Conservation (phyloP, 1,140 invertebrate genomes). For the Pogonognathellus flavescens region DNA sequence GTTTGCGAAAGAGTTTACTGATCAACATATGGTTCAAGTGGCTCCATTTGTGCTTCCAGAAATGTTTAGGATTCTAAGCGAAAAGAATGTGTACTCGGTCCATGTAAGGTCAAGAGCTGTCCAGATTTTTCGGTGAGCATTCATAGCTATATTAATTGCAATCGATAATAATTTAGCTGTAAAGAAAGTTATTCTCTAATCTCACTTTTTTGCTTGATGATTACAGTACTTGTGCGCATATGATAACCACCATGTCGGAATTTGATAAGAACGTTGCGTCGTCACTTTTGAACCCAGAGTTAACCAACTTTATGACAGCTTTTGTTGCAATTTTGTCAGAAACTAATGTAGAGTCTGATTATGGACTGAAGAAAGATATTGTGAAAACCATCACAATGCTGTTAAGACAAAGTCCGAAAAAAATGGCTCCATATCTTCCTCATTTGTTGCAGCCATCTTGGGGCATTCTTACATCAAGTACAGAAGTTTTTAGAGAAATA, state of each 20-base stretch:
- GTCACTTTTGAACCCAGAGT: constrained; percentile 76
- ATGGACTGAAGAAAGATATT: constrained; percentile 80
- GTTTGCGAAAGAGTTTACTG: constrained; percentile 80
- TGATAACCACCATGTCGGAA: constrained; percentile 75
- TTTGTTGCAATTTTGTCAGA: constrained; percentile 76
- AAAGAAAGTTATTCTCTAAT: no score
- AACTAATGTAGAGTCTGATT: constrained; percentile 73
- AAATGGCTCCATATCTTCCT: constrained; percentile 76
- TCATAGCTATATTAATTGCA: no score
- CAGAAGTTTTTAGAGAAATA: constrained; percentile 76
- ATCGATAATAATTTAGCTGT: no score
- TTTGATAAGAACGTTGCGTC: constrained; percentile 75
- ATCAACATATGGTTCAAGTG: constrained; percentile 79
- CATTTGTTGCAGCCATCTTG: constrained; percentile 81
- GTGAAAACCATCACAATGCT: constrained; percentile 79
- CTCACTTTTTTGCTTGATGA: not conserved
- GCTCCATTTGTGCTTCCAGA: constrained; percentile 83
- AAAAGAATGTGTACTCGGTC: constrained; percentile 76
- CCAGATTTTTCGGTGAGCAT: constrained; percentile 74
- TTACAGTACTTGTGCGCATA: constrained; percentile 73
- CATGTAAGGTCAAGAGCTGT: constrained; percentile 77
- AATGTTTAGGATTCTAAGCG: constrained; percentile 81
- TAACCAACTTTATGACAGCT: constrained; percentile 81
- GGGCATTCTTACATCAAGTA: constrained; percentile 80
- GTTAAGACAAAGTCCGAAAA: constrained; percentile 78